Evolutionary conservation across 2,113 vertebrate genomes (phyloP).

Genomic region (Sterna hirundo): DNA sequence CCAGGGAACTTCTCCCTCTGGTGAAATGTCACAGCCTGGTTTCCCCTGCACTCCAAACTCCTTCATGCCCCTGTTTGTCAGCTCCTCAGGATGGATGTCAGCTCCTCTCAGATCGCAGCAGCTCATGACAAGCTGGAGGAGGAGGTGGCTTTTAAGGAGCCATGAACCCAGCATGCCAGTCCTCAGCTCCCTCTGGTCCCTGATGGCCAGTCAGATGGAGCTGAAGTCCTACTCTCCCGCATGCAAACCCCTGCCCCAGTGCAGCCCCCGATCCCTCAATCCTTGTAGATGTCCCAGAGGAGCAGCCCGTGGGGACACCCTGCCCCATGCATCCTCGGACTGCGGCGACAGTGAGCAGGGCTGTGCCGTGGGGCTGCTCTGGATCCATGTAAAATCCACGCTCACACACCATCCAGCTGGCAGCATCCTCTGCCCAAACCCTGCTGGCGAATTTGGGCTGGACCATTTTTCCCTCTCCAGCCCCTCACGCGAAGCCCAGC

Average conservation of each 20-base stretch:
- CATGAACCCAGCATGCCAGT: neutral
- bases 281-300: neutral
- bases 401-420: neutral
- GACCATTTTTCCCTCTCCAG: too few relatives aligned
- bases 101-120: neutral
- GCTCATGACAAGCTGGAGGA: neutral
- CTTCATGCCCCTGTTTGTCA: neutral
- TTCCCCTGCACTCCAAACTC: neutral
- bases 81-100: neutral
- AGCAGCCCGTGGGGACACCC: neutral
- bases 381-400: neutral
- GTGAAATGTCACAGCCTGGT: neutral
- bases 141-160: neutral
- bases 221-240: neutral
- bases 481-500: rapidly evolving
- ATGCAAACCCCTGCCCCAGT: neutral
- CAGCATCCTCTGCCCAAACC: neutral
- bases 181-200: neutral
- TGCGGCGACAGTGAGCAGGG: rapidly evolving
- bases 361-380: rapidly evolving
- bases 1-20: neutral
- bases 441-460: rapidly evolving
- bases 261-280: neutral
- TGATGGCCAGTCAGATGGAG: neutral
- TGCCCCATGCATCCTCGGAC: neutral